Conservation (phyloP, 2,797 vertebrate species). For the Lagorchestes hirsutus region DNA sequence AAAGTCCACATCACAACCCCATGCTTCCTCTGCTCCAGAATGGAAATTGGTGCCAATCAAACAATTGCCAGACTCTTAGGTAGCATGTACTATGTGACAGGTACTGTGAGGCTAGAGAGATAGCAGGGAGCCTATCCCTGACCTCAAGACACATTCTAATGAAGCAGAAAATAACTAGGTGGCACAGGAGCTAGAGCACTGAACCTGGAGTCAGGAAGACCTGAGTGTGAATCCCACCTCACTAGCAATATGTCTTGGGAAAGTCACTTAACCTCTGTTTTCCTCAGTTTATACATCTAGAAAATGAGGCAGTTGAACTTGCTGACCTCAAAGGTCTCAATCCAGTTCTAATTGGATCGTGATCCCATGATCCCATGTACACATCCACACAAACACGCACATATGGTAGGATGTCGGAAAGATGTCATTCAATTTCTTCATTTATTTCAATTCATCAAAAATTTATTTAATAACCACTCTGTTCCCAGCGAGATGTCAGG, state of each 20-base stretch:
- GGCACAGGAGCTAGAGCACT: background rate
- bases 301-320: background rate
- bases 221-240: background rate
- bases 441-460: background rate
- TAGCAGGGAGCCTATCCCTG: background rate
- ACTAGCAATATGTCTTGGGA: background rate
- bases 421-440: background rate
- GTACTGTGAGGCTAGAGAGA: background rate
- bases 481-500: background rate
- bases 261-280: background rate
- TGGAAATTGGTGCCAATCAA: background rate
- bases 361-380: background rate
- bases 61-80: background rate
- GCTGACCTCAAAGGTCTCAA: background rate
- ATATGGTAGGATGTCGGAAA: background rate
- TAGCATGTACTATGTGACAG: background rate
- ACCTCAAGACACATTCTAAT: background rate
- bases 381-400: background rate
- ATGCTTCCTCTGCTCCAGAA: no score
- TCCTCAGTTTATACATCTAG: background rate
- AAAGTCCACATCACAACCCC: background rate
- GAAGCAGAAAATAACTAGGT: background rate
- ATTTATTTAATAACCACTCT: background rate
- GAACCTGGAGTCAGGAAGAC: background rate
- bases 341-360: background rate